Conservation (phyloP, 2,888 invertebrate genomes). For the Furcula furcula region DNA sequence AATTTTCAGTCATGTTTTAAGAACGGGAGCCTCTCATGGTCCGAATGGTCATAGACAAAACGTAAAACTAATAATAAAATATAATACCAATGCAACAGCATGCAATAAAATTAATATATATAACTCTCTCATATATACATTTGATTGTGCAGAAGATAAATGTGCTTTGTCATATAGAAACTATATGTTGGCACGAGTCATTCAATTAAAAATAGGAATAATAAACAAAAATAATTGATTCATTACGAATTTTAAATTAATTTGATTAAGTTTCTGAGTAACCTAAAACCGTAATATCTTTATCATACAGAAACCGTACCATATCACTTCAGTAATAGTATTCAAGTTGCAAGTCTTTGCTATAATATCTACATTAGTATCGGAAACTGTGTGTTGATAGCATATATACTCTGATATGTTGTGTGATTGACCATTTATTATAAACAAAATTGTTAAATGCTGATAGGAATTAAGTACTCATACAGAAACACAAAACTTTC, state of each 20-base stretch:
- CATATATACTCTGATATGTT: conserved; percentile 55
- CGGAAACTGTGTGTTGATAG: conserved; percentile 47
- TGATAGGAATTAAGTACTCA: conserved; percentile 30
- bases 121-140: conserved; percentile 57
- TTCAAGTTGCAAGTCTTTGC: conserved; percentile 57
- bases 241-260: conserved; percentile 11
- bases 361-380: conserved; percentile 45
- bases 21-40: conserved; percentile 44
- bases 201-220: conserved; percentile 28
- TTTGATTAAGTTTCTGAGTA: conserved; percentile 15
- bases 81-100: conserved; percentile 71
- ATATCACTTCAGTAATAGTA: conserved; percentile 59
- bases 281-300: conserved; percentile 27
- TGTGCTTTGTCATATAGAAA: conserved; percentile 48
- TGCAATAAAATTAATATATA: conserved; percentile 72
- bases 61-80: conserved; percentile 63
- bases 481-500: conserved; percentile 17
- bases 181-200: conserved; percentile 54
- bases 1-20: conserved; percentile 42
- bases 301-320: conserved; percentile 50
- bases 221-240: conserved; percentile 13
- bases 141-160: conserved; percentile 62
- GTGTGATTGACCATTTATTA: conserved; percentile 23
- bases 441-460: conserved; percentile 3
- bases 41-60: conserved; percentile 28